Evolutionary conservation across 2,797 vertebrate genomes (phyloP), one percentile per base, ranked within the genome.

Genomic region (Enteromius paludinosus): DNA sequence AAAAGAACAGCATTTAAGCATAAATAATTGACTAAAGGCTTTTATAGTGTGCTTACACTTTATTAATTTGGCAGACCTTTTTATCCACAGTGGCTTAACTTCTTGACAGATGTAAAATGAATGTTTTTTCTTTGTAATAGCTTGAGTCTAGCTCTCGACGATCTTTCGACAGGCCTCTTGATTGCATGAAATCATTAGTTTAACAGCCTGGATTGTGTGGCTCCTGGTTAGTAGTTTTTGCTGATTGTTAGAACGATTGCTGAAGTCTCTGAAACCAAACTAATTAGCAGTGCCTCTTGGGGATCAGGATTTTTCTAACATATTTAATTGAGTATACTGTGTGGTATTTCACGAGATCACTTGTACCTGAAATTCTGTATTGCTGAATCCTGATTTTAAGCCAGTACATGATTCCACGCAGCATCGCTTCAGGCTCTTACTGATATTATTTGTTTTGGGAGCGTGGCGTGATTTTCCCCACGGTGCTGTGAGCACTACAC

Each of bases 371-470:
- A 70, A 69, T 43, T 43, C 3, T 45, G 4, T 15, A 15, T 70
- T 71, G 10, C n/a, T n/a, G 38, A 70, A 47, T 71, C 12, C n/a
- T 79, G 38, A 71, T 80, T 80, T 33, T 20, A 59, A 4, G 52
- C 35, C 18, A 59, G 66, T 43, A n/a, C 10, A 59, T 30, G 35
- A 43, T 56, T 71, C 59, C 66, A 69, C 64, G 15, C 64, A 33
- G 79, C 56, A 65, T 71, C 2, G 49, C 79, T 76, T 78, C 35
- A 68, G 64, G 18, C 75, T 73, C 73, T 78, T 41, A 68, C 72
- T 71, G 43, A 71, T 71, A 56, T 71, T 72, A 77, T 76, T 61
- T 81, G 84, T 69, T 84, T 73, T 80, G 72, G 35, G 25, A 83
- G 62, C 25, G 75, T 59, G 65, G 68, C 41, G 59, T 80, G 54